A percentile compares a stretch with the other conserved stretches of the same genome.
Conservation (phyloP, 2,113 vertebrate genomes). For the Oxyruncus cristatus region DNA sequence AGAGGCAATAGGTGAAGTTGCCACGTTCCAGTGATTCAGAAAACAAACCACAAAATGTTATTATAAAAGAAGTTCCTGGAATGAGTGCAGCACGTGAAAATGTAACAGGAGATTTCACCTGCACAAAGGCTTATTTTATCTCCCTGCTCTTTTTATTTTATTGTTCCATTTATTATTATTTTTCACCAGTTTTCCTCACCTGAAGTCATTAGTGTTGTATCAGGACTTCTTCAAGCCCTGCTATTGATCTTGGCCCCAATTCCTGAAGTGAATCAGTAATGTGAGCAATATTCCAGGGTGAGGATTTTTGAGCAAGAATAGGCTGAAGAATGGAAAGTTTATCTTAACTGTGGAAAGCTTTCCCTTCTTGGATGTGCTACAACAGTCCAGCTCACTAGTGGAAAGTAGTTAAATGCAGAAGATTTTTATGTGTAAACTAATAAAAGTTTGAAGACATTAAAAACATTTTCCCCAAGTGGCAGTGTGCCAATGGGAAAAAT, state of each 20-base stretch:
- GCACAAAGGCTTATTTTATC: not conserved
- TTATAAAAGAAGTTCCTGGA: constrained; percentile 16
- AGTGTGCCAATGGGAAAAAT: not conserved
- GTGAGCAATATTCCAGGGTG: not conserved
- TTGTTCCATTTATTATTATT: not conserved
- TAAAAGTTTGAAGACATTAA: constrained; percentile 40
- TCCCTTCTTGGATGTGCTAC: not conserved
- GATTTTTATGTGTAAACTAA: constrained; percentile 40
- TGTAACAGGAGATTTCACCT: not conserved
- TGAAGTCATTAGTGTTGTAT: not conserved
- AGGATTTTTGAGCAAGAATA: not conserved
- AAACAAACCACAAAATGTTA: not conserved
- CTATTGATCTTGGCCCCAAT: not conserved
- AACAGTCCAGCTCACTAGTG: not conserved
- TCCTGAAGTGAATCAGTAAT: not conserved
- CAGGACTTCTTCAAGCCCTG: not conserved
- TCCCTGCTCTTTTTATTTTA: not conserved
- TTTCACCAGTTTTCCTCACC: not conserved
- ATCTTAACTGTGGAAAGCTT: not conserved
- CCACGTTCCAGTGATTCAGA: constrained; percentile 33
- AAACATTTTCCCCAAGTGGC: constrained; percentile 12
- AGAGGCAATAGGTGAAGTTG: constrained; percentile 50
- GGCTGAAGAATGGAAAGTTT: constrained; percentile 18
- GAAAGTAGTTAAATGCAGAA: constrained; percentile 20
- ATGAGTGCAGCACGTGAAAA: not conserved